Conservation (phyloP, 2,888 invertebrate genomes). For the Spicauda simplicius region DNA sequence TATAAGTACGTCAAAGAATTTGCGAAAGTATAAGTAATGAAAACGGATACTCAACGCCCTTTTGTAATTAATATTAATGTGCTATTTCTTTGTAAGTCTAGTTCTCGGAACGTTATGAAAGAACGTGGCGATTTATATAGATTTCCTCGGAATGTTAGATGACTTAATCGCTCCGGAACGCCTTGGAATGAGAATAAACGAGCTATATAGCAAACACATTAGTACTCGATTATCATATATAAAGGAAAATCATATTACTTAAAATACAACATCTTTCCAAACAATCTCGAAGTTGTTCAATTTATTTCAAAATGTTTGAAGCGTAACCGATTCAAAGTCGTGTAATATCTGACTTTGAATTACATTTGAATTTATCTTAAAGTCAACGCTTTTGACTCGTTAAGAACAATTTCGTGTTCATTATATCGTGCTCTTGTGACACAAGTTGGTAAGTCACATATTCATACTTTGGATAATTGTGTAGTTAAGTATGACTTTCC, state of each 20-base stretch:
- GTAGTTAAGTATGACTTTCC: background rate
- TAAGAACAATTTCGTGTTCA: constrained; percentile 22
- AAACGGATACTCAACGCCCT: too few relatives aligned
- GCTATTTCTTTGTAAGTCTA: too few relatives aligned
- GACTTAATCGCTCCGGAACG: too few relatives aligned
- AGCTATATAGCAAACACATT: too few relatives aligned
- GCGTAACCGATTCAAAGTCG: constrained; percentile 14
- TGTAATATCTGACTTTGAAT: constrained; percentile 1
- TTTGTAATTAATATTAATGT: too few relatives aligned
- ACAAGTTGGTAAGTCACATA: background rate
- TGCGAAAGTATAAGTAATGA: too few relatives aligned
- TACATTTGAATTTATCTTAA: constrained; percentile 18
- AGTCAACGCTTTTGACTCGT: constrained; percentile 21
- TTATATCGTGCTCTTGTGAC: constrained; percentile 8
- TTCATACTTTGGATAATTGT: background rate
- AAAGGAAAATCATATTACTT: background rate
- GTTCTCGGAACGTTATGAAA: too few relatives aligned
- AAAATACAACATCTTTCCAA: background rate
- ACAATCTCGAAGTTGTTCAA: background rate
- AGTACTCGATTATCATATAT: too few relatives aligned
- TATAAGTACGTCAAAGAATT: too few relatives aligned
- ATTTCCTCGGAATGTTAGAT: too few relatives aligned
- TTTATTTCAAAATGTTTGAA: background rate
- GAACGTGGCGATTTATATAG: too few relatives aligned
- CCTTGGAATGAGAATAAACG: too few relatives aligned